Evolutionary conservation across 2,888 invertebrate species (phyloP), one percentile per base, ranked within the genome.

Genomic region (Hipparchia semele): DNA sequence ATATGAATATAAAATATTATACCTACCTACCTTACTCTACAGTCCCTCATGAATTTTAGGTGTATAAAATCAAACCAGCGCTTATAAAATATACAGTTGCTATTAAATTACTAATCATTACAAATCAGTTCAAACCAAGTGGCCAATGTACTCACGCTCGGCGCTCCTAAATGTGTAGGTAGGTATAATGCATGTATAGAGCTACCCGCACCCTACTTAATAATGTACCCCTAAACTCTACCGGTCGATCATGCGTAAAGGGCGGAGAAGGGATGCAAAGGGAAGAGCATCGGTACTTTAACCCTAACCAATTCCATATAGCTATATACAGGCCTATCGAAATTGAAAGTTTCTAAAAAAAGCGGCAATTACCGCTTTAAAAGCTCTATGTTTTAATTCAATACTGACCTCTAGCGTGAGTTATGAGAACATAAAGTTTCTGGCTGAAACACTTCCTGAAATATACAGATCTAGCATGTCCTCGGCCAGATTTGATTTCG

Each of bases 161-260:
- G 39, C 39, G 39, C 39, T 39, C 53, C 65, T 53, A 65, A 65
- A 65, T 6, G 53, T 53, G 65, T 65, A 65, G 10, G 23, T 53
- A 65, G 10, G 23, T 53, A 65, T 53, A 65, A 65, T 53, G 65
- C 53, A 74, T 74, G 73, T 76, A 76, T 75, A 76, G 75, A 62
- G 68, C 73, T 77, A 78, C 87, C 82, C 89, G 90, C 90, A 90
- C 90, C 91, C 91, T 90, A 88, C 85, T 85, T 85, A 81, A 66
- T 80, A 69, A 76, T 85, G 90, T 91, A 90, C 92, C 93, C 92
- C 90, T 90, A 91, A 93, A 92, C 90, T 89, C 87, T 86, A 87
- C 89, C 90, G 94, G 92, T 92, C 93, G 94, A 94, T 94, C 93
- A 93, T 92, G 93, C 94, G 94, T 94, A 93, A 91, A 93, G 92